Evolutionary conservation across 2,888 invertebrate genomes (phyloP).

Genomic region (Andrena chrysosceles): DNA sequence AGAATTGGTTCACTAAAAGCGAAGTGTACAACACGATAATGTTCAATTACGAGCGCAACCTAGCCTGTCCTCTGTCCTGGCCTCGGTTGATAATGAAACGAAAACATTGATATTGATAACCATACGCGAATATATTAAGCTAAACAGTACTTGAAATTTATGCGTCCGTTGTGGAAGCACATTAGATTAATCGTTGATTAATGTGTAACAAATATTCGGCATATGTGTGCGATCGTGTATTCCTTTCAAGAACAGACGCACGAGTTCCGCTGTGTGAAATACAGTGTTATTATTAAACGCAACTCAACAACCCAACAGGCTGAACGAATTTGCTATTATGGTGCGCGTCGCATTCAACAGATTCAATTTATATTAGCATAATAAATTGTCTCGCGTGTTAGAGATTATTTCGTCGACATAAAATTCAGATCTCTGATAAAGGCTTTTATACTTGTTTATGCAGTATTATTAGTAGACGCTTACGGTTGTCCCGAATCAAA

Average conservation of each 20-base stretch:
- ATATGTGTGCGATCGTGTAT: conserved; percentile 14
- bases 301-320: conserved; percentile 10
- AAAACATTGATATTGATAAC: conserved; percentile 55
- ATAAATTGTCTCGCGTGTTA: conserved; percentile 11
- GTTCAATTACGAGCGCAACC: conserved; percentile 1
- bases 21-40: neutral
- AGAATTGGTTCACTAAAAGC: neutral
- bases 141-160: conserved; percentile 53
- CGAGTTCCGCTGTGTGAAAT: neutral
- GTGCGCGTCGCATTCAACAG: conserved; percentile 15
- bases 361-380: conserved; percentile 16
- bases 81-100: conserved; percentile 50
- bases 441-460: neutral
- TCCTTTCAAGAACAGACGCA: conserved; percentile 21
- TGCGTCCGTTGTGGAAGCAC: conserved; percentile 26
- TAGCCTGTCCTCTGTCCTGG: neutral
- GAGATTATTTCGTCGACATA: neutral
- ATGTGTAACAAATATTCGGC: conserved; percentile 46
- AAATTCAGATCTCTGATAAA: neutral
- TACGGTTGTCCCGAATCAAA: no score
- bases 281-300: conserved; percentile 1
- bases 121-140: conserved; percentile 49
- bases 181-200: conserved; percentile 62
- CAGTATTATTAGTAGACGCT: no score
- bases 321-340: conserved; percentile 12